Percentiles rank a stretch among this genome's conserved stretches.
phyloP scores from a whole-genome alignment of 2,113 vertebrate genomes.

The Oryzias melastigma region DNA sequence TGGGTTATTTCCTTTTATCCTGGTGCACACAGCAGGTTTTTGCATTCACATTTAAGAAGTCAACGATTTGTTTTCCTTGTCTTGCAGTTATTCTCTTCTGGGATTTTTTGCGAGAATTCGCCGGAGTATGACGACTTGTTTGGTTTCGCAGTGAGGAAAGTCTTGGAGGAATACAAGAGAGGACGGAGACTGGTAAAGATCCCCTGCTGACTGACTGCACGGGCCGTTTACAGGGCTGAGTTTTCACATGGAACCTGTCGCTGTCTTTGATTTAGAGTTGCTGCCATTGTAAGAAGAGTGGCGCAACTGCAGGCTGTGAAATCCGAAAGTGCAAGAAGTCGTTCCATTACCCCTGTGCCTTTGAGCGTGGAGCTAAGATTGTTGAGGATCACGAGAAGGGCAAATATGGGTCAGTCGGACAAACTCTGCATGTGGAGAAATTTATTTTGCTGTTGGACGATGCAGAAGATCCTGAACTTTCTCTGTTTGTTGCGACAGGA shows the following conservation, averaged over 20 bases:
- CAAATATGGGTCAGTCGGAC: conserved; percentile 54
- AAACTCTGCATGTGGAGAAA: neutral
- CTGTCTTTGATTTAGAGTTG: conserved; percentile 40
- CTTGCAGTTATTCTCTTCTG: conserved; percentile 73
- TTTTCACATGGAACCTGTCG: neutral
- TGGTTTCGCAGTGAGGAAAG: conserved; percentile 67
- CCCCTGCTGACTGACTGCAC: neutral
- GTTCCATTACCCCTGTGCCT: conserved; percentile 77
- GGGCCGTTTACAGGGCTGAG: too few species aligned
- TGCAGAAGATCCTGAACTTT: neutral
- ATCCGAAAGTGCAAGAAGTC: conserved; percentile 57
- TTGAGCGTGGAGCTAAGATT: neutral
- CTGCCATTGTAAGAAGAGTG: conserved; percentile 37
- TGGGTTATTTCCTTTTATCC: neutral
- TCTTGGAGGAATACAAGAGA: conserved; percentile 57
- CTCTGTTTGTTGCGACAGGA: conserved; percentile 27
- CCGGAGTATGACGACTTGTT: conserved; percentile 65
- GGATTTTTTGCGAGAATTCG: conserved; percentile 44
- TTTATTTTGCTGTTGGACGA: too few species aligned
- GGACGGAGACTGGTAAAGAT: conserved; percentile 67
- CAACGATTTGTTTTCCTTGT: neutral
- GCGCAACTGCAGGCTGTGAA: conserved; percentile 77
- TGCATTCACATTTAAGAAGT: neutral
- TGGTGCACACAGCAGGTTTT: neutral
- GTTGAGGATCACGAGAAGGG: conserved; percentile 16